Evolutionary conservation across 1,140 invertebrate species (phyloP).

Genomic region (Caenorhabditis inopinata): DNA sequence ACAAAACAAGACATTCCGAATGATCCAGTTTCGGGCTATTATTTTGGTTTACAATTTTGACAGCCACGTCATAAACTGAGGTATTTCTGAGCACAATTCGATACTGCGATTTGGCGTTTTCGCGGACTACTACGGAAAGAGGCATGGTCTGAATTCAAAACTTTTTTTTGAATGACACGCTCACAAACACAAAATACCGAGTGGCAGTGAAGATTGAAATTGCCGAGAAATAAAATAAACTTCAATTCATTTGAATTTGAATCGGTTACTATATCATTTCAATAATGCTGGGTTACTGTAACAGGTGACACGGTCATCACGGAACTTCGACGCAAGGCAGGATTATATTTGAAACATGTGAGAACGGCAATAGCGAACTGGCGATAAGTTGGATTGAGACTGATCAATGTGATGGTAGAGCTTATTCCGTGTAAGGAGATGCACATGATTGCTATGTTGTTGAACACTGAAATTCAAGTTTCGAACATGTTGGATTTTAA

Average conservation of each 20-base stretch:
- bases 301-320: conserved; percentile 6
- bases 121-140: not conserved
- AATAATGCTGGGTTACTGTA: not conserved
- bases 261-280: too few relatives aligned
- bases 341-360: not conserved
- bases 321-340: not conserved
- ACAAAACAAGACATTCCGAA: conserved; percentile 9
- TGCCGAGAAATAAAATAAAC: not conserved
- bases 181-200: not conserved
- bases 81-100: conserved; percentile 14
- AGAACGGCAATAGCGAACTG: not conserved
- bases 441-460: conserved; percentile 2
- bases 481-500: too few relatives aligned
- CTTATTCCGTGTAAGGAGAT: conserved; percentile 7
- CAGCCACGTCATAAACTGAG: conserved; percentile 7
- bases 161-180: too few relatives aligned
- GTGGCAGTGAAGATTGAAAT: not conserved
- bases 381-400: not conserved
- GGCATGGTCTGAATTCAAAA: conserved; percentile 14
- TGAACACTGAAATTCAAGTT: conserved; percentile 14
- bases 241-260: not conserved
- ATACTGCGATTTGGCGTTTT: conserved; percentile 14
- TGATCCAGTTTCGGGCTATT: conserved; percentile 11
- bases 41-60: conserved; percentile 10
- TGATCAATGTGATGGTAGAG: not conserved